Percentiles rank a stretch among this genome's conserved stretches.
phyloP scores from a whole-genome alignment of 2,797 vertebrate genomes.

The Ctenosaura bakeri region DNA sequence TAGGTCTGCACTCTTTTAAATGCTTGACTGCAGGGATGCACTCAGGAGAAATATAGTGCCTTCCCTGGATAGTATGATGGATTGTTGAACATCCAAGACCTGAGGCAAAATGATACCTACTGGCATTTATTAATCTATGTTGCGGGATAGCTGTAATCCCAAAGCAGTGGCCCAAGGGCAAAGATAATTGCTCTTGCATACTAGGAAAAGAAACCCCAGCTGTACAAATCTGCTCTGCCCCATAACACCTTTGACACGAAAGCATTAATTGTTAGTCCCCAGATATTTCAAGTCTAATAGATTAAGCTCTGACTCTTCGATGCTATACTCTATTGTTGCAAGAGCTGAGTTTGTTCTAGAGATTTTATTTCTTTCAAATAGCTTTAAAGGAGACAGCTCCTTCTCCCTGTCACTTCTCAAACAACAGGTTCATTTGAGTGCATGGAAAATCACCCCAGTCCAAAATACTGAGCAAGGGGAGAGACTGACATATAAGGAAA shows the following conservation, averaged over 20 bases:
- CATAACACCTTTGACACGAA: neutral
- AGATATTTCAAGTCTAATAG: neutral
- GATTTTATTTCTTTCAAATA: neutral
- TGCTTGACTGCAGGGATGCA: neutral
- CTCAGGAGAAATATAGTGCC: accelerated
- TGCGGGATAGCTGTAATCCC: neutral
- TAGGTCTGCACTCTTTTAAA: accelerated
- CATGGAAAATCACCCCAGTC: neutral
- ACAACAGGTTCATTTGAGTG: neutral
- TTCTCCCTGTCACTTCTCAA: neutral
- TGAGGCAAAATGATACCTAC: neutral
- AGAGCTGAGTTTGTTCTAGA: neutral
- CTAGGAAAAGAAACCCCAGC: neutral
- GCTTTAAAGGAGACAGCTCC: neutral
- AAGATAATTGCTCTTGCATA: neutral
- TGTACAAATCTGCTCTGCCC: neutral
- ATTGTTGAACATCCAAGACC: accelerated
- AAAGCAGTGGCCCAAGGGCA: neutral
- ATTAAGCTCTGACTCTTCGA: neutral
- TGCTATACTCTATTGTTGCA: neutral
- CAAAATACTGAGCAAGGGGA: neutral
- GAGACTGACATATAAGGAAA: no score
- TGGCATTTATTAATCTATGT: constrained; percentile 3
- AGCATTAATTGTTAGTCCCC: neutral
- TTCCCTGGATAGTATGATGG: accelerated